Base-by-base conservation (phyloP, 1,140 invertebrate genomes). In the Bathynomus jamesi region DNA sequence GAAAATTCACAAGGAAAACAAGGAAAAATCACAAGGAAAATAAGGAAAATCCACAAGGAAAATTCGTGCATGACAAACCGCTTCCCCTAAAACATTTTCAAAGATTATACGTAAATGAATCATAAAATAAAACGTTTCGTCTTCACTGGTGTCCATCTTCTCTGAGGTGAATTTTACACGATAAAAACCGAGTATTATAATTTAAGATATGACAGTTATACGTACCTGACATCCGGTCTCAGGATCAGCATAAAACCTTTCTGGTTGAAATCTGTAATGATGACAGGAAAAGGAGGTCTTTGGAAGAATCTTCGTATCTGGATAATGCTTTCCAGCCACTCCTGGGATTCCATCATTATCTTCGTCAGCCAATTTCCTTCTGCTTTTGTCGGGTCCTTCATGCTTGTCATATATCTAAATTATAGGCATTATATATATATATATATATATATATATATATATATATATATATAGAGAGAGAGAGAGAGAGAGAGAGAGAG, bases 361-460 rank as follows among this genome's bases (percentile, higher is more conserved):
- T 53, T 21, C 40, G 21, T 53, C 40, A 2, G 21, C 5, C 21
- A 21, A 21, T 53, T 17, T 11, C 40, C 40, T 53, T 1, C 21
- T 53, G 2, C 40, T 53, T n/a, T n/a, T n/a, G n/a, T n/a, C n/a
- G n/a, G n/a, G n/a, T n/a, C n/a, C n/a, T n/a, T n/a, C n/a, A n/a
- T n/a, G n/a, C n/a, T n/a, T n/a, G n/a, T n/a, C n/a, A n/a, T n/a
- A n/a, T n/a, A n/a, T n/a, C n/a, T n/a, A n/a, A n/a, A n/a, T n/a
- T 40, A 40, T 40, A 40, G 7, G 17, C 32, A 25, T 25, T 63
- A 64, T 64, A 64, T 64, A 64, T 64, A 64, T 64, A 64, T 27
- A 64, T 64, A 64, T 64, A 64, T 64, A 64, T 64, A 64, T 64
- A 64, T 64, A 64, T 64, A 64, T 64, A 64, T 64, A 64, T 64